Evolutionary conservation across 2,797 vertebrate species (phyloP).

Genomic region (Pygocentrus nattereri): DNA sequence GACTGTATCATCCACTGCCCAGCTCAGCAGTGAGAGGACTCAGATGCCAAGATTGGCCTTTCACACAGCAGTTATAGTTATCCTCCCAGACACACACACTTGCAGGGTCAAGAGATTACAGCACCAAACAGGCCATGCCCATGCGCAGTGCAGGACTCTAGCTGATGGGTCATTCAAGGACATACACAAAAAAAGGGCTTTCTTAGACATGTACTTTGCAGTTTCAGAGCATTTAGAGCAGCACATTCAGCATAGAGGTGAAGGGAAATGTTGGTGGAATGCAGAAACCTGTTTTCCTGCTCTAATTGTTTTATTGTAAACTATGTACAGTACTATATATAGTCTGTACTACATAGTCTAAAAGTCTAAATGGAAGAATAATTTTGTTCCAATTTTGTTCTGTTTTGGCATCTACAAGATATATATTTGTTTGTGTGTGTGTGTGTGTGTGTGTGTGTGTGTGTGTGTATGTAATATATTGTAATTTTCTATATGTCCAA

Average conservation of each 20-base stretch:
- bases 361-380: no score
- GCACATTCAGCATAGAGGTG: not conserved
- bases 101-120: not conserved
- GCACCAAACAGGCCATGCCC: slow-evolving; percentile 9
- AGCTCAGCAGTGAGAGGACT: slow-evolving; percentile 51
- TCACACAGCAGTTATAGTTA: slow-evolving; percentile 41
- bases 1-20: not conserved
- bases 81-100: slow-evolving; percentile 29
- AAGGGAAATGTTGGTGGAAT: not conserved
- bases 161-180: not conserved
- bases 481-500: no score
- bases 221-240: not conserved
- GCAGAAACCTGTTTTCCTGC: slow-evolving; percentile 22
- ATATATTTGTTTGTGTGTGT: no score
- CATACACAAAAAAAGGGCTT: not conserved
- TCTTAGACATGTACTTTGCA: not conserved
- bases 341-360: no score
- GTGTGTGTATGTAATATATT: no score
- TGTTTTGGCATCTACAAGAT: not conserved
- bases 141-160: not conserved
- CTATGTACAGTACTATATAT: not conserved
- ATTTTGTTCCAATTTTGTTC: not conserved
- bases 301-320: slow-evolving; percentile 26
- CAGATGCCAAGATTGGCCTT: slow-evolving; percentile 67
- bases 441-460: no score